Evolutionary conservation across 2,888 invertebrate genomes (phyloP), one percentile per base, ranked within the genome.

Genomic region (Latrodectus elegans): DNA sequence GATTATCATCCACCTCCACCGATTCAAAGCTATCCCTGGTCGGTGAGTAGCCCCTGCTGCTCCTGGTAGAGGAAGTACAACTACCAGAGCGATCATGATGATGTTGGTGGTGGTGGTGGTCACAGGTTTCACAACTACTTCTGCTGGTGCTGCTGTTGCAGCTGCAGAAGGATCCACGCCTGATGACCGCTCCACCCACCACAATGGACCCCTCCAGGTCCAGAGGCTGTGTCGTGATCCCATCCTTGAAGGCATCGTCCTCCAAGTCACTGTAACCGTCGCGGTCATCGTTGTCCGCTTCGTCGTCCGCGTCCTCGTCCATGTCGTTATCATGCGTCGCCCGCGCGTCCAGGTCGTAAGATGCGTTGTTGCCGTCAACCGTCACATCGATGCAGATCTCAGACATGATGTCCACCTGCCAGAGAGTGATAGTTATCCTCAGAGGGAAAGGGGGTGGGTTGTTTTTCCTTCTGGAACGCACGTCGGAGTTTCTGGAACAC

Each of bases 1-100:
- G 94, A 60, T 92, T 92, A 26, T 88, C 88, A 10, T 84, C 84
- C 53, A 14, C 17, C 52, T 52, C 64, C 2, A n/a, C 72, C 3
- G 52, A 17, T 8, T n/a, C 22, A 17, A 17, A 14, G 12, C 65
- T 77, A 22, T 80, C 71, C n/a, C 75, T 60, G 55, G 78, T 76
- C 12, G 79, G 70, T 0, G 88, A 84, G 8, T 84, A 84, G 17
- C 80, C 80, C 67, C 80, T 70, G 10, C 55, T 77, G 11, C 55
- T 79, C n/a, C 77, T 78, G 3, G 72, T 67, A 11, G 76, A 65
- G 10, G 74, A 74, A 55, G 78, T 73, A 60, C 83, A 70, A 12
- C 73, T 77, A 14, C 55, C 26, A 9, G 55, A 60, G 60, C 53
- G 64, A 52, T 78, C 52, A 65, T 65, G 65, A 12, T 51, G 70